Evolutionary conservation across 2,113 vertebrate species (phyloP).

Genomic region (Bungarus multicinctus): DNA sequence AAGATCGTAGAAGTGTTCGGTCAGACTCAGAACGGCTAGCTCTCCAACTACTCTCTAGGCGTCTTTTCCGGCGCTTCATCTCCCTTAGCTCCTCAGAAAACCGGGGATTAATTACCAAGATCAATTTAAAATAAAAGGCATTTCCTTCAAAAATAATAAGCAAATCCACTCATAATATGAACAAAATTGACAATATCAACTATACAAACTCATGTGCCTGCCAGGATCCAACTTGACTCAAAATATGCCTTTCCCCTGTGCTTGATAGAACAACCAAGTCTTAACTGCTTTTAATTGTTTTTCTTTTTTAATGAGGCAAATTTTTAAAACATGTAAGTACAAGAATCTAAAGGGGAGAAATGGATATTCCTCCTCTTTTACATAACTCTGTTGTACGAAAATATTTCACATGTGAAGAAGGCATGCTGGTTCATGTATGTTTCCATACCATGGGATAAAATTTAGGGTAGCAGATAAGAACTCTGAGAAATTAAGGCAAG

Average conservation of each 20-base stretch:
- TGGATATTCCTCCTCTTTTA: not conserved
- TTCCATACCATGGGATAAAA: not conserved
- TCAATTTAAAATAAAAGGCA: not conserved
- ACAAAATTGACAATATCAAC: not conserved
- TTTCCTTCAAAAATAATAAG: not conserved
- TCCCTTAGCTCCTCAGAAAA: too few relatives aligned
- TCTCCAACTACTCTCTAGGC: too few relatives aligned
- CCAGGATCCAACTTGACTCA: not conserved
- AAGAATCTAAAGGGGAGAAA: not conserved
- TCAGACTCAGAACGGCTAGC: too few relatives aligned
- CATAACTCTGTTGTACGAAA: not conserved
- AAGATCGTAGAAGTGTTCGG: too few relatives aligned
- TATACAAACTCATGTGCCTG: not conserved
- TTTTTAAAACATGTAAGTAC: not conserved
- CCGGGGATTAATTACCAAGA: not conserved
- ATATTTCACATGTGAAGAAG: not conserved
- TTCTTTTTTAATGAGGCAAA: not conserved
- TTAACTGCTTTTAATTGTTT: not conserved
- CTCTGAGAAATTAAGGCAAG: not conserved
- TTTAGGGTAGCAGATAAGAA: not conserved
- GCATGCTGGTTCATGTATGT: not conserved
- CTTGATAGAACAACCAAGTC: not conserved
- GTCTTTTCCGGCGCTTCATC: too few relatives aligned
- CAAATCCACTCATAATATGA: not conserved
- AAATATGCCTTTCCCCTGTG: not conserved